phyloP scores from a whole-genome alignment of 1,140 invertebrate species.

The Trichonephila clavipes region DNA sequence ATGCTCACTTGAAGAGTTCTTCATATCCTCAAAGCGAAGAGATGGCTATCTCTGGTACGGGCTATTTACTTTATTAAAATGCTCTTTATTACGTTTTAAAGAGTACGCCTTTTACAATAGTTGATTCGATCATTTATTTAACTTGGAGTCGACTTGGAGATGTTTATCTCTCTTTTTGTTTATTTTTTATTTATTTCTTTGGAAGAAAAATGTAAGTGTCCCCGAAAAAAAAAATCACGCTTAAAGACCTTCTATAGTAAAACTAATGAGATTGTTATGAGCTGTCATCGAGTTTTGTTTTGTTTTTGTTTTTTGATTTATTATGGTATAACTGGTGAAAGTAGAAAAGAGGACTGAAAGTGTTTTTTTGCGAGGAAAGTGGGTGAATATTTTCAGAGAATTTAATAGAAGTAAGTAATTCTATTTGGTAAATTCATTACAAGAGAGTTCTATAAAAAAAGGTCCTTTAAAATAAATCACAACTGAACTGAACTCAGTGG shows the following conservation, averaged over 20 bases:
- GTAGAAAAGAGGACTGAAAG: background rate
- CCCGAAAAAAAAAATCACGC: background rate
- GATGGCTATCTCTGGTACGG: background rate
- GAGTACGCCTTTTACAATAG: background rate
- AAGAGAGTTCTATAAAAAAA: no score
- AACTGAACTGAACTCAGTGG: no score
- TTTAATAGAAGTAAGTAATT: no score
- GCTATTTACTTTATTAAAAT: background rate
- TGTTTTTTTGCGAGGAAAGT: background rate
- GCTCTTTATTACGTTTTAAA: background rate
- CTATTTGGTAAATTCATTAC: no score
- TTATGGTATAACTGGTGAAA: background rate
- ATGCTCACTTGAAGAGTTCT: background rate
- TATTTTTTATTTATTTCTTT: background rate
- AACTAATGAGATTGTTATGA: slow-evolving; percentile 25
- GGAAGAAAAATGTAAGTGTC: slow-evolving; percentile 6
- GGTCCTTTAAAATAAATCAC: no score
- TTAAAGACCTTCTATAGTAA: slow-evolving; percentile 2
- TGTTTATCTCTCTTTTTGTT: background rate
- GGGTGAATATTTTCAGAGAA: no score
- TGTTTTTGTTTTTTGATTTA: background rate
- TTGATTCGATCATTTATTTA: background rate
- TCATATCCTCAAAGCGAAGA: background rate
- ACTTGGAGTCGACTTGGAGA: background rate
- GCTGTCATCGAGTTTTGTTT: slow-evolving; percentile 10